These are phyloP conservation scores for Arenicola marina DNA, from an alignment of 2,888 invertebrate genomes.

Conservation along the genomic window DNA sequence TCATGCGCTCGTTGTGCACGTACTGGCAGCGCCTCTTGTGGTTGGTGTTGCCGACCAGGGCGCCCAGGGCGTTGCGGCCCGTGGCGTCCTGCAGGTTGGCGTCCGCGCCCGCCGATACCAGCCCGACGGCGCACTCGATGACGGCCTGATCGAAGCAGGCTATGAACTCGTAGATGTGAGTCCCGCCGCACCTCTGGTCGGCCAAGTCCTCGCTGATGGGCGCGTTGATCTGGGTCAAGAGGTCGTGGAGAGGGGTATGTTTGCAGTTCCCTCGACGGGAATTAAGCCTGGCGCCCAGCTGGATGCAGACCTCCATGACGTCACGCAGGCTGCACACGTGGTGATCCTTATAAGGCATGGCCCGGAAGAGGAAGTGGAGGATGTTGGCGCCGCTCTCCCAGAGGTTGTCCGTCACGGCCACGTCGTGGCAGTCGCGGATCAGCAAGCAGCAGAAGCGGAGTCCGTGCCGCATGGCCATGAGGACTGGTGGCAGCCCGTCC, in stretches of 20 bases:
- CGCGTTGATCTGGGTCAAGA: conserved; percentile 12
- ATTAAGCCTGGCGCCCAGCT: conserved; percentile 15
- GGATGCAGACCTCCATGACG: conserved; percentile 9
- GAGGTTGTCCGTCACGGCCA: conserved; percentile 6
- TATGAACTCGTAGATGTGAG: background rate
- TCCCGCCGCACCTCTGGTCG: background rate
- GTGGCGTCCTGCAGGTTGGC: conserved; percentile 6
- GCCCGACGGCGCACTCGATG: background rate
- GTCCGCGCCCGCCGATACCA: conserved; percentile 12
- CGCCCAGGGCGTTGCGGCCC: conserved; percentile 9
- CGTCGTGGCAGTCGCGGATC: conserved; percentile 9
- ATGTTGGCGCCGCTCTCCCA: conserved; percentile 19
- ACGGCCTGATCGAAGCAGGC: conserved; percentile 11
- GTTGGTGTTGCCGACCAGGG: conserved; percentile 6
- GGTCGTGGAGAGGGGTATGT: conserved; percentile 22
- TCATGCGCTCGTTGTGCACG: background rate
- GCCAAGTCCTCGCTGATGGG: background rate
- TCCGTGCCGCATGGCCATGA: conserved; percentile 22
- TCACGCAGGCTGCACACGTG: conserved; percentile 1
- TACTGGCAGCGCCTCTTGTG: background rate
- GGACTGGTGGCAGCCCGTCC: conserved; percentile 22
- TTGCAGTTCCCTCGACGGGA: conserved; percentile 3
- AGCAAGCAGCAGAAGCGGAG: conserved; percentile 13
- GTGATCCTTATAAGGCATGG: conserved; percentile 7
- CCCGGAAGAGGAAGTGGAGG: conserved; percentile 19